A percentile compares a stretch with the other conserved stretches of the same genome.
phyloP scores from a whole-genome alignment of 1,140 invertebrate species.

The Pygmarrhopalites habei region DNA sequence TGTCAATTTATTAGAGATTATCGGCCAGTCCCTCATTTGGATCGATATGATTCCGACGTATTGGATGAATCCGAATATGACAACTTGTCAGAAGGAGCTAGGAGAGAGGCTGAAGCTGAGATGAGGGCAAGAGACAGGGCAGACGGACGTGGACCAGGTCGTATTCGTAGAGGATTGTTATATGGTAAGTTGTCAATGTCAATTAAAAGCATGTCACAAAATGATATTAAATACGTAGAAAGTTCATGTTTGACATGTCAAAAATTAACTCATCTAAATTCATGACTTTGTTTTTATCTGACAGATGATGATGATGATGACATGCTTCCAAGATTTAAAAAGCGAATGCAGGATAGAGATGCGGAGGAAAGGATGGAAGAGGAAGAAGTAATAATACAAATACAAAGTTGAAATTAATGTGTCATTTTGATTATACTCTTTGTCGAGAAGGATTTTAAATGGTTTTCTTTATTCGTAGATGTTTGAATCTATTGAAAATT shows the following conservation, averaged over 20 bases:
- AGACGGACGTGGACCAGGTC: conserved; percentile 62
- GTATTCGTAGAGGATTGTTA: conserved; percentile 58
- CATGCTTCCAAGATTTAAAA: conserved; percentile 49
- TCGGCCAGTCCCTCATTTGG: conserved; percentile 87
- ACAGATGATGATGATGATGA: conserved; percentile 58
- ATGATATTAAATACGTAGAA: background rate
- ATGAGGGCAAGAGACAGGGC: conserved; percentile 79
- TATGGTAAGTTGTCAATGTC: conserved; percentile 51
- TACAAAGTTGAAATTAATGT: background rate
- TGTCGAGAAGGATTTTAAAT: no score
- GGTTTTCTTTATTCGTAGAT: conserved; percentile 1
- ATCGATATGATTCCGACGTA: conserved; percentile 79
- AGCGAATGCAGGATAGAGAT: conserved; percentile 66
- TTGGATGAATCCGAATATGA: conserved; percentile 88
- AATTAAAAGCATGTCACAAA: conserved; percentile 13
- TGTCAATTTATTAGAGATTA: conserved; percentile 74
- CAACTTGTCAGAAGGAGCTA: conserved; percentile 72
- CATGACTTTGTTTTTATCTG: no score
- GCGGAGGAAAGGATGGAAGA: conserved; percentile 74
- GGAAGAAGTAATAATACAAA: conserved; percentile 53
- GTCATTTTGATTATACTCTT: no score
- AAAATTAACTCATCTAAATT: no score
- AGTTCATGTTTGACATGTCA: no score
- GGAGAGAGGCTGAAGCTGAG: conserved; percentile 77
- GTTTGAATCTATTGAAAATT: conserved; percentile 94